Percentiles rank a stretch among this genome's conserved stretches.
Evolutionary conservation across 2,113 vertebrate genomes (phyloP).

Genomic region (Ammodytes marinus): DNA sequence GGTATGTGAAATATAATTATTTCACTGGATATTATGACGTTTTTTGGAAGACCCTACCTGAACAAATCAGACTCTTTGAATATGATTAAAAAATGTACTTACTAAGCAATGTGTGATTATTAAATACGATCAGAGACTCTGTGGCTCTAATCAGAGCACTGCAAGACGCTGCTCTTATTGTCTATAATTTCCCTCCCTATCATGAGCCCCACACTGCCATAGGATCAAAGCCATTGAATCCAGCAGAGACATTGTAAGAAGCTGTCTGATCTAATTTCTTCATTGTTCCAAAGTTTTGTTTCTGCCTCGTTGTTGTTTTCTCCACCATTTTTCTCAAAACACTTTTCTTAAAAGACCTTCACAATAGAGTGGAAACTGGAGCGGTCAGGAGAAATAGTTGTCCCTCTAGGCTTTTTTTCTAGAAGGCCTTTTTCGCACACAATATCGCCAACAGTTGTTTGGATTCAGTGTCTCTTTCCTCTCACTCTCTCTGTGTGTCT

Average conservation of each 20-base stretch:
- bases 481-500: slow-evolving; percentile 73
- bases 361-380: slow-evolving; percentile 43
- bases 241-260: background rate
- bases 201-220: background rate
- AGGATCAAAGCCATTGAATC: slow-evolving; percentile 1
- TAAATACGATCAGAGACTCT: background rate
- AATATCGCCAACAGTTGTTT: slow-evolving; percentile 68
- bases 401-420: slow-evolving; percentile 46
- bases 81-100: background rate
- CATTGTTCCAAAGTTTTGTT: slow-evolving; percentile 22
- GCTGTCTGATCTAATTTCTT: slow-evolving; percentile 12
- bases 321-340: slow-evolving; percentile 15
- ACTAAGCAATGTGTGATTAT: background rate
- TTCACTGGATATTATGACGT: background rate
- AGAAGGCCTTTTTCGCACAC: slow-evolving; percentile 48
- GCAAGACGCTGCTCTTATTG: background rate
- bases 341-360: slow-evolving; percentile 51
- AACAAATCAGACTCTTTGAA: background rate
- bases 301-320: slow-evolving; percentile 32
- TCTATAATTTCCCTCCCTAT: background rate
- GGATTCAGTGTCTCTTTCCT: slow-evolving; percentile 60
- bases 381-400: slow-evolving; percentile 51
- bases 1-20: slow-evolving; percentile 37
- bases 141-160: background rate
- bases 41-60: background rate